phyloP scores from a whole-genome alignment of 2,113 vertebrate species.

The Mormoops blainvillei region DNA sequence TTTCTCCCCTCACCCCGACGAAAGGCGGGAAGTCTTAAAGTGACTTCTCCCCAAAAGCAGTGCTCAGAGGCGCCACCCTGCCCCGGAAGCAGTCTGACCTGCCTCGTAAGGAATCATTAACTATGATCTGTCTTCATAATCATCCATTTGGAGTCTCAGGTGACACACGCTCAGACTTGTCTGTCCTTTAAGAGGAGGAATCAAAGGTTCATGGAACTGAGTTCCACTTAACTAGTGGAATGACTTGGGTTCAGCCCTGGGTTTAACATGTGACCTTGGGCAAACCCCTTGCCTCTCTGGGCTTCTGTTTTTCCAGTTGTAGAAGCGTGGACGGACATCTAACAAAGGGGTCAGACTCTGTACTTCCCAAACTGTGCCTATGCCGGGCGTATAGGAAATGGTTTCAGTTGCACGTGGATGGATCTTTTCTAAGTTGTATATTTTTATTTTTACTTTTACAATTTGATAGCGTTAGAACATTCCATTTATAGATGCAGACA shows the following conservation, averaged over 20 bases:
- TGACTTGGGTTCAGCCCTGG: not conserved
- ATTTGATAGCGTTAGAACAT: not conserved
- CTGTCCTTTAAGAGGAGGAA: not conserved
- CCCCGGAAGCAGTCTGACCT: slow-evolving; percentile 42
- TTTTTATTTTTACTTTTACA: not conserved
- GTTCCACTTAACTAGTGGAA: not conserved
- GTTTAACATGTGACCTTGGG: slow-evolving; percentile 31
- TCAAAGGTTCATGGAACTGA: slow-evolving; percentile 33
- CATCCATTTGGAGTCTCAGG: not conserved
- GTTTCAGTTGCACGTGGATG: not conserved
- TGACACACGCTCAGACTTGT: not conserved
- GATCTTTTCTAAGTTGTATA: not conserved
- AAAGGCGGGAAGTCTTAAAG: slow-evolving; percentile 65
- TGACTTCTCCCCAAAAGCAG: slow-evolving; percentile 31
- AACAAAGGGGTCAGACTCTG: not conserved
- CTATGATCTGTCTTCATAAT: slow-evolving; percentile 58
- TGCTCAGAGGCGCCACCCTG: slow-evolving; percentile 37
- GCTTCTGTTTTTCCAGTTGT: not conserved
- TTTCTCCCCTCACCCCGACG: not conserved
- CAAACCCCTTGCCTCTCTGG: not conserved
- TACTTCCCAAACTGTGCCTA: not conserved
- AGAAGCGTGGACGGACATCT: not conserved
- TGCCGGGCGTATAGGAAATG: not conserved
- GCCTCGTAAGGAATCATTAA: slow-evolving; percentile 54
- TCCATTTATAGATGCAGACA: not conserved